These are phyloP conservation scores for Argyrosomus japonicus DNA, from an alignment of 2,113 vertebrate genomes.

Conservation along the genomic window DNA sequence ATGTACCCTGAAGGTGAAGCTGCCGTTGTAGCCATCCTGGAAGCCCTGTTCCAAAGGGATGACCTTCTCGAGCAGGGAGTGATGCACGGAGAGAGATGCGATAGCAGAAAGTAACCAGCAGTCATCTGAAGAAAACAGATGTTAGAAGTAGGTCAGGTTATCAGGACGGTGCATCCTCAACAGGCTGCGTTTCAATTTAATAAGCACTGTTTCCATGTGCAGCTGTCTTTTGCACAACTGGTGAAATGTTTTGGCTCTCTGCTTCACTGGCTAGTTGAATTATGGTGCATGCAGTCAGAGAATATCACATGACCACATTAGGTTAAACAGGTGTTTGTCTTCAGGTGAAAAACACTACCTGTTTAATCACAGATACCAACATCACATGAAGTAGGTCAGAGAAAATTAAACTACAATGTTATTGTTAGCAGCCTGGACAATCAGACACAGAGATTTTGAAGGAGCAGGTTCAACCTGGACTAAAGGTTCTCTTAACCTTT, in stretches of 20 bases:
- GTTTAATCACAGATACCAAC: neutral
- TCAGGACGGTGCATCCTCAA: neutral
- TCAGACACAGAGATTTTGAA: neutral
- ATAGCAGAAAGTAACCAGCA: slow-evolving; percentile 87
- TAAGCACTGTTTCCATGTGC: too few species aligned
- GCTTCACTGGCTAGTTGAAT: neutral
- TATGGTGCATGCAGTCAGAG: neutral
- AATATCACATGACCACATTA: neutral
- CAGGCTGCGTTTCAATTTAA: neutral
- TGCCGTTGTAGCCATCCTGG: slow-evolving; percentile 76
- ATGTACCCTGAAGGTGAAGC: slow-evolving; percentile 82
- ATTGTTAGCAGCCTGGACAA: neutral
- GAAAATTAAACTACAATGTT: neutral
- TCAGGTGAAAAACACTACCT: neutral
- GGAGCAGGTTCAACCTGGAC: too few species aligned
- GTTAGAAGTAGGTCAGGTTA: neutral
- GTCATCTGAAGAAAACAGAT: slow-evolving; percentile 73
- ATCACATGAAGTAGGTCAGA: neutral
- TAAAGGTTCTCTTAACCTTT: too few species aligned
- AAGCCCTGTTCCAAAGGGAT: slow-evolving; percentile 80
- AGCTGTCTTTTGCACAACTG: too few species aligned
- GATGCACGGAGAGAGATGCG: slow-evolving; percentile 79
- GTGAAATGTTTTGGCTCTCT: neutral
- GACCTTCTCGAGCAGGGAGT: slow-evolving; percentile 77
- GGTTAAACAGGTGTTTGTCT: neutral